These are phyloP conservation scores for Ochropleura leucogaster DNA, from an alignment of 2,888 invertebrate genomes.

Conservation along the genomic window DNA sequence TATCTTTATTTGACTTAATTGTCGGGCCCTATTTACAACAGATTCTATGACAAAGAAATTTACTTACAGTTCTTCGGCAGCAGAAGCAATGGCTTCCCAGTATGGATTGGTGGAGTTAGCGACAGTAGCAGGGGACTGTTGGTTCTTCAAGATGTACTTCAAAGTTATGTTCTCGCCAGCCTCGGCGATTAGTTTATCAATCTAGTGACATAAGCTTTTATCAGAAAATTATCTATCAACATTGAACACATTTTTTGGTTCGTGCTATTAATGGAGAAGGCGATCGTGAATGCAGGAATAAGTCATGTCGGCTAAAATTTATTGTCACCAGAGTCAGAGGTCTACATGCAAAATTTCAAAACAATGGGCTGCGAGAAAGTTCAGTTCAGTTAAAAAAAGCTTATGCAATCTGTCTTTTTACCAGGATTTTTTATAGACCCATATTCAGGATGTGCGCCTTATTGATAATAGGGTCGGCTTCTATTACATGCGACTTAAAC, in stretches of 20 bases:
- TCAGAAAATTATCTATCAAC: no score
- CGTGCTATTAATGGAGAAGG: no score
- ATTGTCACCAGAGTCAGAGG: no score
- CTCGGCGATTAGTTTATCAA: constrained; percentile 88
- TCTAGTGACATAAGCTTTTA: constrained; percentile 52
- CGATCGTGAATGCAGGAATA: no score
- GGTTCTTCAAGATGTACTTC: constrained; percentile 89
- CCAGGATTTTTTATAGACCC: neutral
- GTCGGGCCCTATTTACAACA: no score
- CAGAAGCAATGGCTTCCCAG: constrained; percentile 91
- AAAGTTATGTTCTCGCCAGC: constrained; percentile 92
- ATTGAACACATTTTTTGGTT: no score
- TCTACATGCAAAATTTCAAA: no score
- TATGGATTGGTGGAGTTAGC: constrained; percentile 91
- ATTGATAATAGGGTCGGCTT: neutral
- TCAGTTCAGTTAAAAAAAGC: neutral
- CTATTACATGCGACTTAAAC: neutral
- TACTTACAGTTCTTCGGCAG: constrained; percentile 70
- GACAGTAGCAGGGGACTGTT: constrained; percentile 89
- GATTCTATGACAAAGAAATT: neutral
- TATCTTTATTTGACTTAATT: no score
- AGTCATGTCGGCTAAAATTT: no score
- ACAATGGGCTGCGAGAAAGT: no score
- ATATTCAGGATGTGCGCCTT: neutral
- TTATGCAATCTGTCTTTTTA: no score